A percentile compares a stretch with the other conserved stretches of the same genome.
Conservation (phyloP, 2,888 invertebrate genomes). For the Mesochorus sp. region DNA sequence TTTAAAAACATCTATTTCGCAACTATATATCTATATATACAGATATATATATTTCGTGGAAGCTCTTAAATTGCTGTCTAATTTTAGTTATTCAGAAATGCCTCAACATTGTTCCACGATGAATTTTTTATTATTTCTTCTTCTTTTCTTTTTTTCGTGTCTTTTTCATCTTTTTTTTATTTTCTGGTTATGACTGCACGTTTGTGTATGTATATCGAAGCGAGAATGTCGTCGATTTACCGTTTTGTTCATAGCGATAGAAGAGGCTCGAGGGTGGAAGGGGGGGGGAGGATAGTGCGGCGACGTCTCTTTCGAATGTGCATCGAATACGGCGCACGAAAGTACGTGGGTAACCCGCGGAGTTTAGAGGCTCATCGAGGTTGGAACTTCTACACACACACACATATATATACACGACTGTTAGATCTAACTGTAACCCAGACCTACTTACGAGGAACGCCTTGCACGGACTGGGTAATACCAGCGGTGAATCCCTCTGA, state of each 20-base stretch:
- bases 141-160: neutral
- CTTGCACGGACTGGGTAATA: constrained; percentile 28
- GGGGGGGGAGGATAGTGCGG: neutral
- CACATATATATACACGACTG: constrained; percentile 72
- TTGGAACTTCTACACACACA: no score
- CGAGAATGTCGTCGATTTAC: neutral
- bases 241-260: constrained; percentile 7
- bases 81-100: neutral
- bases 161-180: neutral
- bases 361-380: no score
- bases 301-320: constrained; percentile 41
- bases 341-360: neutral
- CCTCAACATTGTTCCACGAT: neutral
- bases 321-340: constrained; percentile 50
- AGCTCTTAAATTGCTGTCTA: neutral
- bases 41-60: no score
- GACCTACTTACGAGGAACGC: constrained; percentile 76
- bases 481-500: constrained; percentile 40
- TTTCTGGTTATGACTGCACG: neutral
- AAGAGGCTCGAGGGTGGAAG: constrained; percentile 9
- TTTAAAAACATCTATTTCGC: no score
- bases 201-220: neutral
- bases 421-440: constrained; percentile 81
- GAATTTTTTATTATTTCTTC: neutral
- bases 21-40: no score